Evolutionary conservation across 2,113 vertebrate species (phyloP).

Genomic region (Catharus fuscescens): DNA sequence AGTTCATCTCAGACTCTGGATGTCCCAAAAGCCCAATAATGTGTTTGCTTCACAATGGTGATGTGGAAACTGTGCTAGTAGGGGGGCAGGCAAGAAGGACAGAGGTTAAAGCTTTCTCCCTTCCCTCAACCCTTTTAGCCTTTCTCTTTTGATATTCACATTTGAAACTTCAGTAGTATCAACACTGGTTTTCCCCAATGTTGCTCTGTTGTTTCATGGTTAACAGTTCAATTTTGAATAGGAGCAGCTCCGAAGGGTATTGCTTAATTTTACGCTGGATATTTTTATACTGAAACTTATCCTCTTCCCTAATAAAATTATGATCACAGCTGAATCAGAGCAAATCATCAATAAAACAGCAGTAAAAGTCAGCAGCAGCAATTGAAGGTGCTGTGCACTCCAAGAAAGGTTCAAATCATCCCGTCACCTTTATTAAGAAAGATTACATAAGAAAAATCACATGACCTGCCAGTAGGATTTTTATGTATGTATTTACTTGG

Average conservation of each 20-base stretch:
- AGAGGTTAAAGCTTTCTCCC: neutral
- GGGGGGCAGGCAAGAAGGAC: neutral
- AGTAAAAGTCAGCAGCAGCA: neutral
- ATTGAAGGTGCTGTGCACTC: neutral
- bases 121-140: neutral
- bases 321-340: neutral
- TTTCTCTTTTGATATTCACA: neutral
- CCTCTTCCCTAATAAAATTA: neutral
- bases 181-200: neutral
- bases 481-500: neutral
- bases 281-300: neutral
- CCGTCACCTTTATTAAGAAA: neutral
- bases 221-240: neutral
- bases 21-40: neutral
- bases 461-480: neutral
- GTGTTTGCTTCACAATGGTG: neutral
- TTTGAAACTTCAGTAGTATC: neutral
- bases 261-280: neutral
- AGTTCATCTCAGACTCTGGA: neutral
- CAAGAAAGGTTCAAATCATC: neutral
- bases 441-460: neutral
- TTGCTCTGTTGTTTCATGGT: neutral
- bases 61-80: neutral
- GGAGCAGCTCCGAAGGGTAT: neutral
- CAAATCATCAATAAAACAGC: neutral